These are phyloP conservation scores for Dysidea cf. avara DNA, from an alignment of 37 sponge, comb jelly and placozoan genomes.

Conservation along the genomic window DNA sequence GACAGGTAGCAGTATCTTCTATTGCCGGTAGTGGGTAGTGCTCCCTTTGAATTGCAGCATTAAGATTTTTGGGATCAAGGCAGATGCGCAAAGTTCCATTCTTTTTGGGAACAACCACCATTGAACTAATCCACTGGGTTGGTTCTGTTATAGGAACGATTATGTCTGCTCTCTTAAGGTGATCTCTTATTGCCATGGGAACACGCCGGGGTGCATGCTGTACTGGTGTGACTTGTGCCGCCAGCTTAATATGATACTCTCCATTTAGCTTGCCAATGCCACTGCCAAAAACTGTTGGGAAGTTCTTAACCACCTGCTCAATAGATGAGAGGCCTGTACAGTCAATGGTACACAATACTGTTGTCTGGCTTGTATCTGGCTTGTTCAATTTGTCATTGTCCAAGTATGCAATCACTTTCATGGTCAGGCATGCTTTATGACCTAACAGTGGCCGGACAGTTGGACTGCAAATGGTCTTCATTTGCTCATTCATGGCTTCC, in stretches of 20 bases:
- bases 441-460: neutral
- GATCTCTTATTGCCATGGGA: neutral
- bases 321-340: too few relatives aligned
- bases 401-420: neutral
- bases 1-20: too few relatives aligned
- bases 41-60: too few relatives aligned
- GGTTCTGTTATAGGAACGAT: neutral
- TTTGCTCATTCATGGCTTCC: too few relatives aligned
- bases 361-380: neutral
- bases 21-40: too few relatives aligned
- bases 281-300: neutral
- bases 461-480: too few relatives aligned
- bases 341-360: neutral
- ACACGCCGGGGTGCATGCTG: neutral
- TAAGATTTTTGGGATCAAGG: too few relatives aligned
- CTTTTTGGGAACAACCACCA: too few relatives aligned
- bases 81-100: too few relatives aligned
- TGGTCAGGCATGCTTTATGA: neutral
- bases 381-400: conserved; percentile 9
- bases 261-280: neutral
- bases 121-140: too few relatives aligned
- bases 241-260: neutral
- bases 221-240: too few relatives aligned
- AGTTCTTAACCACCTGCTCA: too few relatives aligned
- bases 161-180: neutral